Evolutionary conservation across 53 echinoderm and acorn worm species (phyloP).

Genomic region (Glandiceps talaboti): DNA sequence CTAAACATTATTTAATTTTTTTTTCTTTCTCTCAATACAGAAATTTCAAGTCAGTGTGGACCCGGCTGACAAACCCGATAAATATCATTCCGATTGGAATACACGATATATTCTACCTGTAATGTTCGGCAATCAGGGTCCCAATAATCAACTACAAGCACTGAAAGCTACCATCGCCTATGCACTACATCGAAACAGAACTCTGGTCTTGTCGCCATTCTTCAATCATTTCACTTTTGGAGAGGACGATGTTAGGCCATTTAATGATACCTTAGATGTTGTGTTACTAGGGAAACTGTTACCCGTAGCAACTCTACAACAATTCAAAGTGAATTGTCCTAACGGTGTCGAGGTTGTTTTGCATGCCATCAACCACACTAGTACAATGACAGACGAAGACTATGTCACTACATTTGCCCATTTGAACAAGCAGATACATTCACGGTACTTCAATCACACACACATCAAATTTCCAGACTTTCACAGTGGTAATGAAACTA

Average conservation of each 20-base stretch:
- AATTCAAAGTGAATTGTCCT: constrained; percentile 25
- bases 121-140: constrained; percentile 49
- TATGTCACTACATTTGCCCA: neutral
- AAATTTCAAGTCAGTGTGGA: too few relatives aligned
- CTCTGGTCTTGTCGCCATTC: constrained; percentile 38
- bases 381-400: constrained; percentile 7
- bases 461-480: constrained; percentile 13
- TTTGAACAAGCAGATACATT: constrained; percentile 3
- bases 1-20: too few relatives aligned
- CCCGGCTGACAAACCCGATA: too few relatives aligned
- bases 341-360: constrained; percentile 16
- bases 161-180: constrained; percentile 23
- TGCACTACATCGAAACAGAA: constrained; percentile 38
- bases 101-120: constrained; percentile 28
- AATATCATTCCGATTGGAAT: too few relatives aligned
- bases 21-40: too few relatives aligned
- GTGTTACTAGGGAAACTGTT: constrained; percentile 12
- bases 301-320: constrained; percentile 17
- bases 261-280: constrained; percentile 31
- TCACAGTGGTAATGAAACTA: neutral
- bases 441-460: constrained; percentile 6
- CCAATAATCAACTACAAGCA: constrained; percentile 52
- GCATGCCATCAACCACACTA: constrained; percentile 17
- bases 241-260: neutral
- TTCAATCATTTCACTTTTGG: constrained; percentile 26